Percentiles rank a stretch among this genome's conserved stretches.
Conservation (phyloP, 2,113 vertebrate species). For the Tenrec ecaudatus region DNA sequence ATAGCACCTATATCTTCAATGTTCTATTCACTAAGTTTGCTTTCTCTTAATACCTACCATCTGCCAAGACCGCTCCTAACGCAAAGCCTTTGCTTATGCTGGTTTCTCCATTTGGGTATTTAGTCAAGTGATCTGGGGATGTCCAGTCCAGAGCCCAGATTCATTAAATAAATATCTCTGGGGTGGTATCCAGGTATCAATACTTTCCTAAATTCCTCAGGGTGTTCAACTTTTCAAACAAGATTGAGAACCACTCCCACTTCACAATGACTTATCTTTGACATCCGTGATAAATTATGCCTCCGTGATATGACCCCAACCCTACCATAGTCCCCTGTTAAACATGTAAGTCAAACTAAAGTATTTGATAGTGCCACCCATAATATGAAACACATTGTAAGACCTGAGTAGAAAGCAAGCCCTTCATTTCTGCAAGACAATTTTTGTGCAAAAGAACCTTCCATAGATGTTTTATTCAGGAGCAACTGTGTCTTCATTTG, state of each 20-base stretch:
- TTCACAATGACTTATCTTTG: background rate
- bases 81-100: background rate
- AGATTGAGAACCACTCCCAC: background rate
- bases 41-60: background rate
- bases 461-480: background rate
- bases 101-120: background rate
- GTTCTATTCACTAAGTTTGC: too few species aligned
- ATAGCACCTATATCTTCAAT: too few species aligned
- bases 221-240: background rate
- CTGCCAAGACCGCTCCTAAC: background rate
- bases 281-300: background rate
- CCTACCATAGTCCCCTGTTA: background rate
- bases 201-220: background rate
- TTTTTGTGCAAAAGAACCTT: conserved; percentile 50
- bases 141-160: background rate
- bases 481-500: conserved; percentile 5
- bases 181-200: background rate
- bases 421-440: conserved; percentile 12
- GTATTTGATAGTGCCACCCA: background rate
- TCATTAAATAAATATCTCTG: background rate
- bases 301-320: background rate
- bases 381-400: background rate
- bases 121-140: background rate
- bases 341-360: background rate
- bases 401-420: conserved; percentile 8